Base-by-base conservation (phyloP, 2,888 invertebrate species). In the Cecidostiba fungosa region DNA sequence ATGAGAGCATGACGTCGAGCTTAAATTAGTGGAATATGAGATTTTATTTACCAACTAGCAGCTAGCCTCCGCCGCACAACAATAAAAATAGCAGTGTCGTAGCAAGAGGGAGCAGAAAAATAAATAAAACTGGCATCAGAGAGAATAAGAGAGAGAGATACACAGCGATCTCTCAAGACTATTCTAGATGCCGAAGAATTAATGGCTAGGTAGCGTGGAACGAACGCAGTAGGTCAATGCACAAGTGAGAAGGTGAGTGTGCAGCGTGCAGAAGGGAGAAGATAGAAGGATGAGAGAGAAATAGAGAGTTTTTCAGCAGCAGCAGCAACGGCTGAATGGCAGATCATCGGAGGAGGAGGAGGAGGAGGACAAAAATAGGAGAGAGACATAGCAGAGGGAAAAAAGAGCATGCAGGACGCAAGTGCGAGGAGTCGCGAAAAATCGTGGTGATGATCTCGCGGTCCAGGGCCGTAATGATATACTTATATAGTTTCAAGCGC, bases 61-160 rank as follows among this genome's bases (percentile, higher is more conserved):
- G 47, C 19, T 47, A 19, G 32, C 36, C 6, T 2, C 10, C 26
- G 47, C 47, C 8, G n/a, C n/a, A 74, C 16, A 74, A 50, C 47
- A 74, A 74, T 47, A 50, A 74, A 47, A 74, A 74, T 47, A 74
- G 74, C 43, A 23, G 47, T 74, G 23, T 50, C 16, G n/a, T 26
- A 3, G n/a, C 32, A 70, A 32, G 19, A 4, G 29, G 29, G 6
- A n/a, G n/a, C 6, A 36, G n/a, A n/a, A 70, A 36, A 70, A 70
- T 23, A 32, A 73, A 43, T 43, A 47, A 32, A 76, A n/a, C n/a
- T 77, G n/a, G 54, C 29, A 50, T 16, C 47, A 77, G 29, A 54
- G 29, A 59, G 54, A 59, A 32, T 26, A 26, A 76, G 26, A 54
- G 29, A 26, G 32, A 50, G 26, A 32, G 50, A 50, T 16, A 50